Evolutionary conservation across 2,113 vertebrate species (phyloP).

Genomic region (Salvator merianae): DNA sequence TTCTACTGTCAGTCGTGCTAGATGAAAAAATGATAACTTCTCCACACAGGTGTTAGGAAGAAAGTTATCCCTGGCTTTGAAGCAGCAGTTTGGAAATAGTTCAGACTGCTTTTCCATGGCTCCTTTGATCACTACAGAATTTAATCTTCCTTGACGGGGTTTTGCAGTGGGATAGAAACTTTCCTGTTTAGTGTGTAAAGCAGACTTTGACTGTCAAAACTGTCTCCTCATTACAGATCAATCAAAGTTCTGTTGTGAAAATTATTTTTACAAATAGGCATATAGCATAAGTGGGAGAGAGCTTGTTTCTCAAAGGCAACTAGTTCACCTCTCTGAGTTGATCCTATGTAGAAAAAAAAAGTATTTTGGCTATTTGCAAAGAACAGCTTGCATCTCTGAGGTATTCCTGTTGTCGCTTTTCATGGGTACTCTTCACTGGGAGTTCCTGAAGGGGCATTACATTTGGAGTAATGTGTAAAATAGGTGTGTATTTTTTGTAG

Average conservation of each 20-base stretch:
- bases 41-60: background rate
- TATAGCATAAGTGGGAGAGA: background rate
- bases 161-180: background rate
- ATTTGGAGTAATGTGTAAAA: no score
- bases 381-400: background rate
- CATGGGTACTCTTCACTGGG: background rate
- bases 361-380: background rate
- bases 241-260: background rate
- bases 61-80: background rate
- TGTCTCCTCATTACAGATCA: conserved; percentile 6
- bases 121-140: conserved; percentile 8
- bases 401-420: background rate
- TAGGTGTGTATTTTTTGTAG: no score
- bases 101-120: background rate
- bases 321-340: background rate
- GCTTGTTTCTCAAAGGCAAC: background rate
- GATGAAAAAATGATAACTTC: background rate
- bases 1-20: background rate
- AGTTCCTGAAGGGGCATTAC: background rate
- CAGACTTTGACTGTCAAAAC: background rate
- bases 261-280: background rate
- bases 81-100: conserved; percentile 3
- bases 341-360: no score
- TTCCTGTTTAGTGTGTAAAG: background rate
- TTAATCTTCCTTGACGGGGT: conserved; percentile 23